Percentiles rank a stretch among this genome's conserved stretches.
Conservation (phyloP, 2,797 vertebrate genomes). For the Catharus ustulatus region DNA sequence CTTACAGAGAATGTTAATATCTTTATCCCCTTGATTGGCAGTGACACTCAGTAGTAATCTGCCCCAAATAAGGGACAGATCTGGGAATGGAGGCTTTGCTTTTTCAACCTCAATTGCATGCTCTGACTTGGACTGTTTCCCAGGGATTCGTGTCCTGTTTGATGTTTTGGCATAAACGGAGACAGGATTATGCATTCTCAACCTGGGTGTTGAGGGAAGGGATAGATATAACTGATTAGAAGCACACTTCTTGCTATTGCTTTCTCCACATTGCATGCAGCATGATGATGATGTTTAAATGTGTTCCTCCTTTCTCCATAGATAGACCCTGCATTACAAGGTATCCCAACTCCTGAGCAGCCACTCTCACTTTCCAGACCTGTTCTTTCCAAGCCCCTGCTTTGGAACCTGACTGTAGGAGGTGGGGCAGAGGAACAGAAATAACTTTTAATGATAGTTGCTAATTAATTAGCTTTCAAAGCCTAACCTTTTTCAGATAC, state of each 20-base stretch:
- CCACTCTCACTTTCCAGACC: background rate
- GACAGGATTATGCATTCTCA: background rate
- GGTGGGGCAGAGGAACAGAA: background rate
- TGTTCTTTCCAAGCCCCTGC: background rate
- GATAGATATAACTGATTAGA: background rate
- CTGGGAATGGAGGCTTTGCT: background rate
- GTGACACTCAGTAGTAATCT: background rate
- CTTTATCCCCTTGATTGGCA: background rate
- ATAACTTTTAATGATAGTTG: background rate
- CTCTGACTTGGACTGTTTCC: conserved; percentile 6
- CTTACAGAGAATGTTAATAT: background rate
- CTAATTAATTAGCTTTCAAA: background rate
- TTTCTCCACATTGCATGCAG: background rate
- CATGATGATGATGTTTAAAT: background rate
- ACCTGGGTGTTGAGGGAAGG: background rate
- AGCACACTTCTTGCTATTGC: background rate
- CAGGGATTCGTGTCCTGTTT: background rate
- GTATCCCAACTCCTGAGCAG: background rate
- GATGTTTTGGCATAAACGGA: background rate
- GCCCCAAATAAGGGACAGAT: background rate
- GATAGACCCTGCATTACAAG: background rate
- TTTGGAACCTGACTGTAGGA: background rate
- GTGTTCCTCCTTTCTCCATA: background rate
- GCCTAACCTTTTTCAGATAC: background rate
- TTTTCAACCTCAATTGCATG: background rate